Percentiles rank a stretch among this genome's conserved stretches.
Evolutionary conservation across 2,113 vertebrate genomes (phyloP).

Genomic region (Synchiropus splendidus): DNA sequence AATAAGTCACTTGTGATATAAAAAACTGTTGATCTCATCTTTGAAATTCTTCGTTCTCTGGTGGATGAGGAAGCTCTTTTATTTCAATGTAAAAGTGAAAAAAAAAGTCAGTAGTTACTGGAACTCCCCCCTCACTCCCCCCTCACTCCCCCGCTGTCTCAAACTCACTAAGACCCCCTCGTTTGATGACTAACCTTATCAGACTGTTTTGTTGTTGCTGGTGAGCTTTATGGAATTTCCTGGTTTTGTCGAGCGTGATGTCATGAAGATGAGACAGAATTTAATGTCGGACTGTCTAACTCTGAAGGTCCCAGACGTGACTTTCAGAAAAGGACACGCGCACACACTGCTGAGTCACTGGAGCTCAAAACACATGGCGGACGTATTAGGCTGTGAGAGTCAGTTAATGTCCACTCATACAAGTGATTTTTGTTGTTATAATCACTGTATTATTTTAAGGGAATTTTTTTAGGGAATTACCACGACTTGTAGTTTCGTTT

Average conservation of each 20-base stretch:
- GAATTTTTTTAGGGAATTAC: no score
- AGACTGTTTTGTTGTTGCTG: no score
- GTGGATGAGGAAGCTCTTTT: slow-evolving; percentile 18
- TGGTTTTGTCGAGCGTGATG: slow-evolving; percentile 28
- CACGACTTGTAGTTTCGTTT: no score
- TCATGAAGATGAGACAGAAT: slow-evolving; percentile 42
- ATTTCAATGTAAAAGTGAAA: slow-evolving; percentile 9
- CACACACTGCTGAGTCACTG: slow-evolving; percentile 55
- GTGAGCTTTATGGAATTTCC: slow-evolving; percentile 32
- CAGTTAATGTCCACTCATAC: slow-evolving; percentile 9
- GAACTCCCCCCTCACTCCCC: no score
- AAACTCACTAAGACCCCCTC: no score
- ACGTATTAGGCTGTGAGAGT: slow-evolving; percentile 19
- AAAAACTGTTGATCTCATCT: slow-evolving; percentile 2
- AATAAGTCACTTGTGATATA: no score
- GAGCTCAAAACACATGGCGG: slow-evolving; percentile 30
- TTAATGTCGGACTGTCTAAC: slow-evolving; percentile 22
- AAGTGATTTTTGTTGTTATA: background rate
- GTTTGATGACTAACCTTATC: no score
- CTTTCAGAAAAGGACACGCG: slow-evolving; percentile 50
- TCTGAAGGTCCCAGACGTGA: slow-evolving; percentile 51
- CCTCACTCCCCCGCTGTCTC: no score
- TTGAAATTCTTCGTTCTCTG: slow-evolving; percentile 11
- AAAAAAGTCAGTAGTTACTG: slow-evolving; percentile 3
- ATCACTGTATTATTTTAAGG: no score